Base-by-base conservation (phyloP, 2,797 vertebrate genomes). In the Rhynchonycteris naso region DNA sequence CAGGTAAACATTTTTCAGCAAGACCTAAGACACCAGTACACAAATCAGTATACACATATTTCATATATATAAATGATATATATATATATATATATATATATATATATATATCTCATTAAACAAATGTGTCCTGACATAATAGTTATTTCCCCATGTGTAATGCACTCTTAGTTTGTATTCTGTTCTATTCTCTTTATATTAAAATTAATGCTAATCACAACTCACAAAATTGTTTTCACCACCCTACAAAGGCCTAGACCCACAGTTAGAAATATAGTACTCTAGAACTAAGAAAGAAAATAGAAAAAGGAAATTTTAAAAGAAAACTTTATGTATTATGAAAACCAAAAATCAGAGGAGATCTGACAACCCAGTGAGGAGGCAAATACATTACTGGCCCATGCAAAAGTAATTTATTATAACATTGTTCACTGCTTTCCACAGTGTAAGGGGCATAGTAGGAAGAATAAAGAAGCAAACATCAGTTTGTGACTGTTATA, bases 1-100 rank as follows among this genome's bases (percentile, higher is more conserved):
- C 16, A 93, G 58, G 90, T 65, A 79, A 22, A 91, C 28, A 68
- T 93, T 94, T 88, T 61, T 61, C 33, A 84, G 75, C 28, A 87
- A 87, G 54, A 78, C 81, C 13, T 30, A 52, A 43, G 63, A 81
- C 15, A 13, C 9, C 13, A 61, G 22, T 15, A 10, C 18, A 68
- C 28, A 91, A 59, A 95, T 94, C 28, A 33, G 33, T 43, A 52
- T 65, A 1, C 22, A 50, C 52, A 54, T 16, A 54, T 54, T 15
- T 15, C 14, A 54, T 54, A 54, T 15, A 15, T 54, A 16, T 43
- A 43, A 43, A 43, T 43, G 43, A 43, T 54, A 7, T 58, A 43
- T 38, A n/a, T 59, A 1, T 26, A 47, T n/a, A n/a, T n/a, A 54
- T 54, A 54, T 15, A 15, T 54, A 16, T 43, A 43, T 6, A 43